Base-by-base conservation (phyloP, 1,140 invertebrate species). In the Drosophila seguyi region DNA sequence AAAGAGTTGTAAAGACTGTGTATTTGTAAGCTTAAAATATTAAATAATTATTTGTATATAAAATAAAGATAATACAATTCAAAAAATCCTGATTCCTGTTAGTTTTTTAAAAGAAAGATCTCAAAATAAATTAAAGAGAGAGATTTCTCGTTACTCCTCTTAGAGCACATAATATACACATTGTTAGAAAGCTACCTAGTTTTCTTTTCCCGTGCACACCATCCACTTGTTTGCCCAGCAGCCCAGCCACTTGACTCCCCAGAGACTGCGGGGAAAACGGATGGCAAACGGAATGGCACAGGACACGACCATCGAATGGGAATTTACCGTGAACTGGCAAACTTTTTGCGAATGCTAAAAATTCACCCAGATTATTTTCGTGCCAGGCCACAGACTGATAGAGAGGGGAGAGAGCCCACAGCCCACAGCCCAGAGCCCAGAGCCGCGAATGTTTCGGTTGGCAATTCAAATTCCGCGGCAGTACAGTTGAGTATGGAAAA, bases 401-500 rank as follows among this genome's bases (percentile, higher is more conserved):
- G 62, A 39, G 61, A 42, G 20, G 42, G 27, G 25, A 48, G 59
- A 39, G 41, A 60, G n/a, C n/a, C n/a, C n/a, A n/a, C n/a, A n/a
- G n/a, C n/a, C n/a, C 25, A 25, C 2, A 14, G 18, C 25, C 31
- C 57, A 31, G n/a, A 29, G 14, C 31, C 48, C 69, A 55, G 27
- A 11, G 6, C 80, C 42, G 60, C 59, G 68, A 86, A 85, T 85
- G 82, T 78, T 85, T 85, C 68, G 81, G 81, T 85, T 85, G 60
- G 79, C 67, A 87, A 77, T 84, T 87, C 80, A 77, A 87, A 87
- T 87, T 87, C 84, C 84, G 77, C 63, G 79, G 85, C 84, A 87
- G 84, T 87, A 87, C 84, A 87, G 84, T 87, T 87, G 84, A 88
- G 84, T 87, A 87, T 88, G 84, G 69, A 79, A 77, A 88, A 88